Base-by-base conservation (phyloP, 2,888 invertebrate genomes). In the Aleiodes testaceus region DNA sequence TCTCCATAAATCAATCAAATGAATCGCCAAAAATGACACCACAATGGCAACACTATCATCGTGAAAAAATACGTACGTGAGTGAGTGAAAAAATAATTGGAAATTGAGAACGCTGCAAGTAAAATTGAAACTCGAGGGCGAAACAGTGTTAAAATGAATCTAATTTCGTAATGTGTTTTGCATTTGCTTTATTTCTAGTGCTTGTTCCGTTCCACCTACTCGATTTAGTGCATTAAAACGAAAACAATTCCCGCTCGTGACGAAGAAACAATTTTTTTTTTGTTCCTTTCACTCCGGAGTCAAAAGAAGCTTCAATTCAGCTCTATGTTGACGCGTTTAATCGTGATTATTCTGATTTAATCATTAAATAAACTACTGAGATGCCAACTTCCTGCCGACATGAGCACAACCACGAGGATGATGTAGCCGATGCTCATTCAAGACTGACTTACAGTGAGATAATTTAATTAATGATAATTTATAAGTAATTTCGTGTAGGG, bases 351-450 rank as follows among this genome's bases (percentile, higher is more conserved):
- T 26, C 3, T 3, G 26, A 26, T 26, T 26, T 42, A 16, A 59
- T n/a, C 18, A 26, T 30, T 9, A 36, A 16, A 36, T 36, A 16
- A 59, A 36, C 59, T 26, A 59, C 18, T 36, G 59, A 59, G 42
- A 59, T 59, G 59, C 14, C 42, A 36, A 42, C 36, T 59, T 42
- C 36, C 59, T 59, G 42, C 18, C 59, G 18, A 59, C 42, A 59
- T 59, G 59, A 59, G 18, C 59, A 36, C 16, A 7, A 59, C 16
- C 59, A 42, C 16, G 30, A 55, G 55, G 55, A 55, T 55, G 5
- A 55, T 59, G 36, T 59, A 59, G 59, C 59, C 18, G 59, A 59
- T 14, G 18, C 20, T 36, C 36, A 36, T 36, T 59, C 59, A 36
- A 36, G 36, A 59, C 59, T 59, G 36, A 59, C 0, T 59, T 36